A percentile compares a stretch with the other conserved stretches of the same genome.
Evolutionary conservation across 2,113 vertebrate genomes (phyloP).

Genomic region (Notiomystis cincta): DNA sequence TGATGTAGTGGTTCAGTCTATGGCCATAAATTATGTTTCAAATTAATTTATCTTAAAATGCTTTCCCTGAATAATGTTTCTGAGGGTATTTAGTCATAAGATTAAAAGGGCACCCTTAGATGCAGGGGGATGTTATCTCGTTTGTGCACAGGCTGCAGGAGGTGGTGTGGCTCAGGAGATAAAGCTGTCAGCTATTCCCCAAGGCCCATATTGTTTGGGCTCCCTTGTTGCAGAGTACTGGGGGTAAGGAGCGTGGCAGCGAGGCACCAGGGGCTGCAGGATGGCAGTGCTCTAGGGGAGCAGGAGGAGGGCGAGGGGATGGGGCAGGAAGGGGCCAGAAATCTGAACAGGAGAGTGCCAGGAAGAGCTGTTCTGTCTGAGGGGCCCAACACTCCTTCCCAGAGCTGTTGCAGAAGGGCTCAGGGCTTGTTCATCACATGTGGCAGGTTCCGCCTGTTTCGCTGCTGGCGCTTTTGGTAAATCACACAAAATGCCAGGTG

Average conservation of each 20-base stretch:
- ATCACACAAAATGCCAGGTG: not conserved
- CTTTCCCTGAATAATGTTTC: not conserved
- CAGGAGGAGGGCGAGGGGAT: not conserved
- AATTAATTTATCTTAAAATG: slow-evolving; percentile 19
- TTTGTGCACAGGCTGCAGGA: slow-evolving; percentile 11
- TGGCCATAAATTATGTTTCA: not conserved
- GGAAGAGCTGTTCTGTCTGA: not conserved
- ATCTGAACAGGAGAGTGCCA: not conserved
- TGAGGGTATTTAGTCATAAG: not conserved
- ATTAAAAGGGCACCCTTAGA: not conserved
- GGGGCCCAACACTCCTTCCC: not conserved
- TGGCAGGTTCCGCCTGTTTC: not conserved
- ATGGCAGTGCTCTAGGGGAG: not conserved
- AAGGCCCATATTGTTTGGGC: not conserved
- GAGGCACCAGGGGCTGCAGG: not conserved
- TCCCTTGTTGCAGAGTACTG: not conserved
- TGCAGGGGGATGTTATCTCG: slow-evolving; percentile 47
- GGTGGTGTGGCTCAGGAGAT: slow-evolving; percentile 49
- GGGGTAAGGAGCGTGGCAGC: not conserved
- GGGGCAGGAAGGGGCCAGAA: not conserved
- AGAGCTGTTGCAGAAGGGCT: not conserved
- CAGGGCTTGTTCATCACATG: rapidly evolving
- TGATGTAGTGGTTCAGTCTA: not conserved
- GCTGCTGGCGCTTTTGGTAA: not conserved
- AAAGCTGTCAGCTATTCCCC: slow-evolving; percentile 13